Percentiles rank a stretch among this genome's conserved stretches.
Conservation (phyloP, 2,113 vertebrate species). For the Bostrychus sinensis region DNA sequence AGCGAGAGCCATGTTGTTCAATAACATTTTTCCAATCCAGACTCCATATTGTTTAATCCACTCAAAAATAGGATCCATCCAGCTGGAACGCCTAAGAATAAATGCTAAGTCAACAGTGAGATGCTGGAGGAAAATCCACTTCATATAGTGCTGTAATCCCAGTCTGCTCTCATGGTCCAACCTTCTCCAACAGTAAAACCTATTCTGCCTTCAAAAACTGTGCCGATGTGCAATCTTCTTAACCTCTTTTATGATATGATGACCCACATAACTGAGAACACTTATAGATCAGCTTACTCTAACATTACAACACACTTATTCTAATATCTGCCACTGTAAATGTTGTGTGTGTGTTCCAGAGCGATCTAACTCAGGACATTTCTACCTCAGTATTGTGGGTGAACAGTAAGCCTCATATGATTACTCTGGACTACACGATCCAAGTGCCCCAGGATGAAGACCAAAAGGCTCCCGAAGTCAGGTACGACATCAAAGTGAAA, state of each 20-base stretch:
- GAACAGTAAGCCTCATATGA: constrained; percentile 94
- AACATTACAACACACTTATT: too few species aligned
- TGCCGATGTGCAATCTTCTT: background rate
- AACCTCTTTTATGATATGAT: too few species aligned
- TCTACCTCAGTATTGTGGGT: constrained; percentile 93
- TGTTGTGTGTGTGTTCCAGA: constrained; percentile 74
- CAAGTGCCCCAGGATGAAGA: constrained; percentile 77
- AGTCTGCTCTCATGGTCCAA: constrained; percentile 32
- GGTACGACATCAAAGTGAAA: constrained; percentile 74
- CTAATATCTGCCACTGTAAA: background rate
- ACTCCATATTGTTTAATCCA: constrained; percentile 45
- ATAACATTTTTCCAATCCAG: constrained; percentile 9
- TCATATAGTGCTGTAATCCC: constrained; percentile 30
- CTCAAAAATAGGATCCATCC: constrained; percentile 25
- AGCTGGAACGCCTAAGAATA: constrained; percentile 41
- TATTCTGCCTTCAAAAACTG: background rate
- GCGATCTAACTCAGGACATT: constrained; percentile 93
- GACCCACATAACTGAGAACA: too few species aligned
- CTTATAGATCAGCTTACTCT: background rate
- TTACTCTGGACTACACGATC: constrained; percentile 96
- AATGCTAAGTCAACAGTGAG: constrained; percentile 39
- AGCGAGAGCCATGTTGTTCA: background rate
- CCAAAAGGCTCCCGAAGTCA: constrained; percentile 80
- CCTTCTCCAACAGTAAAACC: background rate
- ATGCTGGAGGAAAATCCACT: constrained; percentile 36